Conservation (phyloP, 2,797 vertebrate species). For the Lutra lutra region DNA sequence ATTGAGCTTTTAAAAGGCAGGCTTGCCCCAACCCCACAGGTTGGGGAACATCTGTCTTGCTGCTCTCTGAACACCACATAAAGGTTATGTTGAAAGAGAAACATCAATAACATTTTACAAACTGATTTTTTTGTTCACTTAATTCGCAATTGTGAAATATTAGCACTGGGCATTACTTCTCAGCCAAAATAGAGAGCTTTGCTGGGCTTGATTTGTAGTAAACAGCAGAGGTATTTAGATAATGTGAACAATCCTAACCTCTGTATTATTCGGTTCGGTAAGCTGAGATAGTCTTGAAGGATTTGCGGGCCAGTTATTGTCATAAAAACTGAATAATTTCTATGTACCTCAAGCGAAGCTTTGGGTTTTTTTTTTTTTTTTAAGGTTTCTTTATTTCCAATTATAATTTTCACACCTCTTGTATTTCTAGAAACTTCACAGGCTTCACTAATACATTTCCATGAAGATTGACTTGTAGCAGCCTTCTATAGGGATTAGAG, state of each 20-base stretch:
- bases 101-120: constrained; percentile 70
- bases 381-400: constrained; percentile 19
- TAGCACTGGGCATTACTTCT: constrained; percentile 45
- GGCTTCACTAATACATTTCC: constrained; percentile 71
- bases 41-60: constrained; percentile 65
- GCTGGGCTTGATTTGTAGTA: background rate
- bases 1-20: constrained; percentile 48
- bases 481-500: constrained; percentile 66
- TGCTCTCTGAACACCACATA: background rate
- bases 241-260: constrained; percentile 47
- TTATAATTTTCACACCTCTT: constrained; percentile 77
- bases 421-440: constrained; percentile 74
- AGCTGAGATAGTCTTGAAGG: constrained; percentile 50
- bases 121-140: constrained; percentile 72
- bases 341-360: constrained; percentile 49
- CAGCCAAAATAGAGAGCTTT: constrained; percentile 49
- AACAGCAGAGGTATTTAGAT: constrained; percentile 63
- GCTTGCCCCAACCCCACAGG: constrained; percentile 45
- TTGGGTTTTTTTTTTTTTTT: background rate
- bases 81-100: constrained; percentile 63
- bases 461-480: constrained; percentile 77
- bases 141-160: constrained; percentile 76
- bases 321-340: constrained; percentile 75
- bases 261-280: constrained; percentile 46
- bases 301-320: constrained; percentile 70